Conservation (phyloP, 1,140 invertebrate species). For the Gonioctena quinquepunctata region DNA sequence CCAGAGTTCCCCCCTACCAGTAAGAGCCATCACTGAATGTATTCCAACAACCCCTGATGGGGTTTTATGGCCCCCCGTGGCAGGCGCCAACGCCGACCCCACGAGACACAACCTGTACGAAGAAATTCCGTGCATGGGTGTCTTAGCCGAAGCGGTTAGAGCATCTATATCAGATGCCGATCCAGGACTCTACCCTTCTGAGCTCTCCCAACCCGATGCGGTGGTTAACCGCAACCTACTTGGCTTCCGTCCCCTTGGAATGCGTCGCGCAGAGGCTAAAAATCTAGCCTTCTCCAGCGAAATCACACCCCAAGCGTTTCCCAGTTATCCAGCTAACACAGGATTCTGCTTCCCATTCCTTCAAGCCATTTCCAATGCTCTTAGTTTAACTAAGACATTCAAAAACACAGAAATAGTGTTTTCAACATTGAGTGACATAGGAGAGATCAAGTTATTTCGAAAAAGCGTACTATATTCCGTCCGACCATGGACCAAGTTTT, state of each 20-base stretch:
- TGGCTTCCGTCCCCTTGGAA: neutral
- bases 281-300: neutral
- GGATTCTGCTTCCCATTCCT: neutral
- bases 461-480: no score
- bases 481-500: no score
- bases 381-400: neutral
- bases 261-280: neutral
- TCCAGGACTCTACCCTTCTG: neutral
- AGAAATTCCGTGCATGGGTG: slow-evolving; percentile 17
- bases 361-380: no score
- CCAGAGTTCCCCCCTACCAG: no score
- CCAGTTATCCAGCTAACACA: neutral
- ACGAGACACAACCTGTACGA: slow-evolving; percentile 17
- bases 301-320: neutral
- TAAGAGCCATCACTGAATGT: no score
- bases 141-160: slow-evolving; percentile 8
- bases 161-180: neutral
- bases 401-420: neutral
- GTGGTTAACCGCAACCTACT: neutral
- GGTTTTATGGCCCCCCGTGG: no score
- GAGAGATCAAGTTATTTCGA: no score
- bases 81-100: slow-evolving; percentile 2
- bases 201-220: neutral
- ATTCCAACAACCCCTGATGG: no score
- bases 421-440: neutral